These are phyloP conservation scores for Heliconius sara DNA, from an alignment of 2,888 invertebrate genomes.

Conservation along the genomic window DNA sequence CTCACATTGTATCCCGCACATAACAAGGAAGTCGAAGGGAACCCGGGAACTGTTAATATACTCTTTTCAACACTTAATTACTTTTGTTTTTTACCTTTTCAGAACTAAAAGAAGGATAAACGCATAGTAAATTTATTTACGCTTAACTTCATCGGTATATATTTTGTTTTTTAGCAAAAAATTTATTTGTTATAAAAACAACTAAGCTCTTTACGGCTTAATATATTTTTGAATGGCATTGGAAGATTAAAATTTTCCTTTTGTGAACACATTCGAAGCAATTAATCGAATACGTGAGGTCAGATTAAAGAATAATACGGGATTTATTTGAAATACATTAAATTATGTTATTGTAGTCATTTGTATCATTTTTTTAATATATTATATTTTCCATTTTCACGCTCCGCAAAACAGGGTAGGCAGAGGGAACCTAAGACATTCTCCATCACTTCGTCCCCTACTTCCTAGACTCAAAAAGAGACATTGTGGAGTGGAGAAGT, in stretches of 20 bases:
- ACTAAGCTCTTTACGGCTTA: background rate
- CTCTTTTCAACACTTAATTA: background rate
- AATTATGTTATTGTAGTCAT: background rate
- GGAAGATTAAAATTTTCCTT: constrained; percentile 19
- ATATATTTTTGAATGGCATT: constrained; percentile 5
- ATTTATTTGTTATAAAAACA: background rate
- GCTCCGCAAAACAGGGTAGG: too few relatives aligned
- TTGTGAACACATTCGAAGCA: constrained; percentile 8
- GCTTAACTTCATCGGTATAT: too few relatives aligned
- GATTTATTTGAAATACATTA: background rate
- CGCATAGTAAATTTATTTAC: too few relatives aligned
- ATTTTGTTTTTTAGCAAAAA: background rate
- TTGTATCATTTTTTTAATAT: background rate
- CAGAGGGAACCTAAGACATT: too few relatives aligned
- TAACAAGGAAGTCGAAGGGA: background rate
- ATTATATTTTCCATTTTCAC: too few relatives aligned
- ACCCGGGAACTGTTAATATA: background rate
- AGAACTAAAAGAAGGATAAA: too few relatives aligned
- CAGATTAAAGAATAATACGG: constrained; percentile 16
- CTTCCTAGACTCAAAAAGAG: too few relatives aligned
- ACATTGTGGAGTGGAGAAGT: too few relatives aligned
- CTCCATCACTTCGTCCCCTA: too few relatives aligned
- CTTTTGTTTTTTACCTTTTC: too few relatives aligned
- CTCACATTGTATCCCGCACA: background rate
- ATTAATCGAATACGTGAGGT: constrained; percentile 12